Conservation (phyloP, 2,113 vertebrate genomes). For the Geococcyx californianus region DNA sequence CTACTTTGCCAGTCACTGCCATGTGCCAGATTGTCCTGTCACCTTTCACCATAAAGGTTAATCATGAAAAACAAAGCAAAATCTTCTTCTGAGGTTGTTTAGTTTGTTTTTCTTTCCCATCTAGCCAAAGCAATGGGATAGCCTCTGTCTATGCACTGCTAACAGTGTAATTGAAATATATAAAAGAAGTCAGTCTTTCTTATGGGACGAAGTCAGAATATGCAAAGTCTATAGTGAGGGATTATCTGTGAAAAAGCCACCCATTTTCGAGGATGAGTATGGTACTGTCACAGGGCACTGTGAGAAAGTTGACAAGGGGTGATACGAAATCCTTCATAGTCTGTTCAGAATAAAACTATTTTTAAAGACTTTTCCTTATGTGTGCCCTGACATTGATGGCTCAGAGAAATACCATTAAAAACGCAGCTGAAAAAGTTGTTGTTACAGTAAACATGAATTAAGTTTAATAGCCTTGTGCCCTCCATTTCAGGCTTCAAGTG, state of each 20-base stretch:
- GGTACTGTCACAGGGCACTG: not conserved
- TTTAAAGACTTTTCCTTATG: not conserved
- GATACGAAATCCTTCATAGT: not conserved
- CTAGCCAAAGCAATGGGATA: not conserved
- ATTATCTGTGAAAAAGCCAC: not conserved
- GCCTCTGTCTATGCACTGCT: not conserved
- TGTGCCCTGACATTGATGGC: not conserved
- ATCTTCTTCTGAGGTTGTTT: not conserved
- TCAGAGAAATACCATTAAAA: not conserved
- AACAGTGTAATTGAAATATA: not conserved
- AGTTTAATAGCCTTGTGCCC: slow-evolving; percentile 8
- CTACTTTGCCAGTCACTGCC: not conserved
- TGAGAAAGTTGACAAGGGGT: not conserved
- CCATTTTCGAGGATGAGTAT: not conserved
- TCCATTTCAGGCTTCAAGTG: not conserved
- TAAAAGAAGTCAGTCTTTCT: not conserved
- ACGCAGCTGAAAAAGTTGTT: not conserved
- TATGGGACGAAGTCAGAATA: not conserved
- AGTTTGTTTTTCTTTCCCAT: not conserved
- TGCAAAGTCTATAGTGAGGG: not conserved
- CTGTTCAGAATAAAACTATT: not conserved
- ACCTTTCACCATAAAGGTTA: not conserved
- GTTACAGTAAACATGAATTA: slow-evolving; percentile 30
- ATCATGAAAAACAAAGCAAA: not conserved
- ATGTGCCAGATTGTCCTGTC: not conserved